These are phyloP conservation scores for Cyclina sinensis DNA, from an alignment of 1,140 invertebrate species.

Conservation along the genomic window DNA sequence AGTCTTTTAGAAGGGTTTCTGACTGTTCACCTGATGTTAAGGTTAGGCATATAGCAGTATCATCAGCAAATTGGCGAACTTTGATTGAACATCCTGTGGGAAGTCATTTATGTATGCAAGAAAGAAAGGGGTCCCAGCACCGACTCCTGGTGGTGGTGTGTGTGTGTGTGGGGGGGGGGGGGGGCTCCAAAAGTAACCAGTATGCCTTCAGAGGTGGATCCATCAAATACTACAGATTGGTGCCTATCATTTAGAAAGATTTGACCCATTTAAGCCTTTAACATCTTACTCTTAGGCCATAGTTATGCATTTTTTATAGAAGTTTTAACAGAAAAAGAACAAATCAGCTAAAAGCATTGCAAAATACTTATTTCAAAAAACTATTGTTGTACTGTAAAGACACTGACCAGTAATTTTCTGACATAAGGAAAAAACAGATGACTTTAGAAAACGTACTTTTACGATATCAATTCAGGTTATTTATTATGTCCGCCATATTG, in stretches of 20 bases:
- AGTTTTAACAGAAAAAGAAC: no score
- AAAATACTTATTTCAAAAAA: no score
- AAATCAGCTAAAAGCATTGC: no score
- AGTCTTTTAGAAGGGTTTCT: constrained; percentile 40
- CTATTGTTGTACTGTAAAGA: no score
- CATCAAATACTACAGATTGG: no score
- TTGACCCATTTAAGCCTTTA: neutral
- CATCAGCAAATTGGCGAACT: constrained; percentile 55
- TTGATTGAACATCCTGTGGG: constrained; percentile 20
- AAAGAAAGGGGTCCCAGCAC: constrained; percentile 57
- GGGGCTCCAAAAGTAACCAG: constrained; percentile 23
- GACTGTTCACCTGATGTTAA: neutral
- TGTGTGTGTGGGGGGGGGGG: no score
- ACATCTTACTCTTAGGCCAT: constrained; percentile 31
- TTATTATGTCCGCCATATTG: constrained; percentile 62
- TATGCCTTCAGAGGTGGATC: no score
- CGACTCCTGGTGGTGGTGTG: constrained; percentile 48
- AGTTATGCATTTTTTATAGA: constrained; percentile 33
- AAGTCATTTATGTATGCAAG: constrained; percentile 60
- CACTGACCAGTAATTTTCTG: no score
- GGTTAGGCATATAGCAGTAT: constrained; percentile 21
- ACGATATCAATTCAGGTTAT: no score
- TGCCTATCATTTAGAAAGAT: no score
- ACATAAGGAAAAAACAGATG: no score
- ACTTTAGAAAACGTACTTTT: no score